phyloP scores from a whole-genome alignment of 2,113 vertebrate genomes.

The Channa argus region DNA sequence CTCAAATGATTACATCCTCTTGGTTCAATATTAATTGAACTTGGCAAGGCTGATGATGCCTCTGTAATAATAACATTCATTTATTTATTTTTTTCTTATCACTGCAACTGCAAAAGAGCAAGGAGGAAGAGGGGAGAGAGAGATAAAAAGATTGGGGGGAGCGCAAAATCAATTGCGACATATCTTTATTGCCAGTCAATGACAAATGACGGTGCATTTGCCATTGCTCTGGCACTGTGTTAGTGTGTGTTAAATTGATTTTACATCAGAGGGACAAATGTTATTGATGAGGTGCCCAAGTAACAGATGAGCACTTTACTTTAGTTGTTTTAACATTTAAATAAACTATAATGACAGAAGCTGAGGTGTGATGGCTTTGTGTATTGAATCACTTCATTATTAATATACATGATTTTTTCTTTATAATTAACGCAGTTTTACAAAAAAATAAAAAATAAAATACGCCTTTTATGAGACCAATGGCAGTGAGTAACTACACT shows the following conservation, averaged over 20 bases:
- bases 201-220: slow-evolving; percentile 76
- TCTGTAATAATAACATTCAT: slow-evolving; percentile 61
- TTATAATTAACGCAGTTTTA: slow-evolving; percentile 45
- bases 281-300: slow-evolving; percentile 73
- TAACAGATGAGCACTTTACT: slow-evolving; percentile 71
- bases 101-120: slow-evolving; percentile 42
- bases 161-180: slow-evolving; percentile 81
- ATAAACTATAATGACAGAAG: slow-evolving; percentile 50
- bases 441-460: slow-evolving; percentile 12
- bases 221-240: slow-evolving; percentile 72
- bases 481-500: slow-evolving; percentile 45
- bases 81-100: slow-evolving; percentile 63
- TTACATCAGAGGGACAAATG: slow-evolving; percentile 76
- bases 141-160: slow-evolving; percentile 1
- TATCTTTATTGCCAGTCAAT: slow-evolving; percentile 80
- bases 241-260: slow-evolving; percentile 78
- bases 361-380: not conserved
- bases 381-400: slow-evolving; percentile 27
- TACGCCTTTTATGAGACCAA: not conserved
- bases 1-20: slow-evolving; percentile 46
- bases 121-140: not conserved
- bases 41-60: slow-evolving; percentile 60
- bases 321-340: slow-evolving; percentile 74
- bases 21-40: slow-evolving; percentile 65
- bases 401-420: slow-evolving; percentile 22